Evolutionary conservation across 2,888 invertebrate species (phyloP).

Genomic region (Stegophylla sp.): DNA sequence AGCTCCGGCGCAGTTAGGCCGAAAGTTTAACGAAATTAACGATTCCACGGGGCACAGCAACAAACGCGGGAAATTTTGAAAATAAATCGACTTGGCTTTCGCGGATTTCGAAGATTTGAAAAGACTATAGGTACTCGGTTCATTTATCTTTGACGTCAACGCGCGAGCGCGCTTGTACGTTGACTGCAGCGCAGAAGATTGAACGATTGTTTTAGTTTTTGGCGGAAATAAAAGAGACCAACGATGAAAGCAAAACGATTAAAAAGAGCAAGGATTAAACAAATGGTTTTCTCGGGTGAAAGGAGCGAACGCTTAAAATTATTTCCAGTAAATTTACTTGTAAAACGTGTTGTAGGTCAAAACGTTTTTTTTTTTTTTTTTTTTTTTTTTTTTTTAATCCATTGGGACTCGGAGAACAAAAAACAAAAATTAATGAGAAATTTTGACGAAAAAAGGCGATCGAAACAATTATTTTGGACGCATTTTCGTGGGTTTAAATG

Average conservation of each 20-base stretch:
- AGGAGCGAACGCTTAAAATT: not conserved
- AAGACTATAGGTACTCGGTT: too few species aligned
- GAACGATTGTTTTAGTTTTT: not conserved
- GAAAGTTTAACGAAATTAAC: too few species aligned
- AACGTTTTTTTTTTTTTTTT: not conserved
- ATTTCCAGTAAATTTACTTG: slow-evolving; percentile 14
- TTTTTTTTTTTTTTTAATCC: not conserved
- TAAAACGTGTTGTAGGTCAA: not conserved
- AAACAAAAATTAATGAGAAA: not conserved
- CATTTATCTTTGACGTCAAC: not conserved
- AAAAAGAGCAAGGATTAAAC: not conserved
- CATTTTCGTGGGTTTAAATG: too few species aligned
- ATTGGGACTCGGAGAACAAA: not conserved
- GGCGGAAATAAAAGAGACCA: not conserved
- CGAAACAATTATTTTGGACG: not conserved
- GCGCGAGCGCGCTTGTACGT: too few species aligned
- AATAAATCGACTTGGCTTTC: too few species aligned
- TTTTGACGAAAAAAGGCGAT: not conserved
- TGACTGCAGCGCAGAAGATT: too few species aligned
- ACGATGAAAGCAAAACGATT: not conserved
- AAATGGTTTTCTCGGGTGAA: not conserved
- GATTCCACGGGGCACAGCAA: too few species aligned
- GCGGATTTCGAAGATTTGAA: too few species aligned
- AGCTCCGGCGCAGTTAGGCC: too few species aligned
- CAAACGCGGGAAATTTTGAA: too few species aligned